phyloP scores from a whole-genome alignment of 2,113 vertebrate species.

The Merops nubicus region DNA sequence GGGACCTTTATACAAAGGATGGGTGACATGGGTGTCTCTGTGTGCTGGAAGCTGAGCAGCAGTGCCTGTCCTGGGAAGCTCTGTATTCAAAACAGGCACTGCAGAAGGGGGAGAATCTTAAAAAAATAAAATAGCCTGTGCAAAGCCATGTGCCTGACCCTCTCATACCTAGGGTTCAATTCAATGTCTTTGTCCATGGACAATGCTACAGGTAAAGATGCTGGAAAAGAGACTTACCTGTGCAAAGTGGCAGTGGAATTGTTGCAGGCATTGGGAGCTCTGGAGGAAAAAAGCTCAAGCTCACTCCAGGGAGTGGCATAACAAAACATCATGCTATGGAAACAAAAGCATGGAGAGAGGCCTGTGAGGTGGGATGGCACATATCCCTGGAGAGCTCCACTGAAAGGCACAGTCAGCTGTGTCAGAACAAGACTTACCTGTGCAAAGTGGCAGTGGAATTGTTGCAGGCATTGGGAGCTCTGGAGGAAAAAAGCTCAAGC shows the following conservation, averaged over 20 bases:
- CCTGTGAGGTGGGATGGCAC: neutral
- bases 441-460: neutral
- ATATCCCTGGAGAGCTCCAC: neutral
- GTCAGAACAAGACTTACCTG: neutral
- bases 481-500: neutral
- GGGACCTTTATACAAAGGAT: neutral
- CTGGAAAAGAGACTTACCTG: neutral
- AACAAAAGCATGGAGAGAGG: neutral
- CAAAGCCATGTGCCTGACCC: neutral
- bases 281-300: neutral
- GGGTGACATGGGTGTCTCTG: rapidly evolving
- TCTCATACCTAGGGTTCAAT: neutral
- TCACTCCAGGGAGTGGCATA: neutral
- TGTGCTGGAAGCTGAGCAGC: neutral
- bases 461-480: neutral
- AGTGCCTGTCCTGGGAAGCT: neutral
- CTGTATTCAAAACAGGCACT: neutral
- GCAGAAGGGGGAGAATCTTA: neutral
- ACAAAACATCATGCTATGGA: neutral
- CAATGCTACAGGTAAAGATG: neutral
- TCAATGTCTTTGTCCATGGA: neutral
- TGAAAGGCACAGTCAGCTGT: neutral
- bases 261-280: neutral
- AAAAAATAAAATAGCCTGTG: neutral
- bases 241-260: neutral